phyloP scores from a whole-genome alignment of 1,140 invertebrate species.

The Homalodisca vitripennis region DNA sequence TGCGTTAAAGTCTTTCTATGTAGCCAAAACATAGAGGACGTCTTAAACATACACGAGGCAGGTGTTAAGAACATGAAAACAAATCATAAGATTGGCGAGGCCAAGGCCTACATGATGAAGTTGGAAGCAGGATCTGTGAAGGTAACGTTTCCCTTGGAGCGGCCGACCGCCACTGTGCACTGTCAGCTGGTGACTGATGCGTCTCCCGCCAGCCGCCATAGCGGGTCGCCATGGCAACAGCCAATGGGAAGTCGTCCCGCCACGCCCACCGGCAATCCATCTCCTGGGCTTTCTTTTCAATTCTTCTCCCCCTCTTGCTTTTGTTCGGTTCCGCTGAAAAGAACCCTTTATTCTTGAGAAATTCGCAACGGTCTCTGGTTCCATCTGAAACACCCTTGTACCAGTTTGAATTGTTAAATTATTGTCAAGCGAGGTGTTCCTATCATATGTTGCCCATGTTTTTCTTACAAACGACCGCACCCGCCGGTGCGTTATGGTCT shows the following conservation, averaged over 20 bases:
- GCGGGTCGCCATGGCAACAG: conserved; percentile 24
- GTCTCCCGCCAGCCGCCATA: conserved; percentile 8
- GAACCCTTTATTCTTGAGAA: conserved; percentile 23
- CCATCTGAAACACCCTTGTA: conserved; percentile 2
- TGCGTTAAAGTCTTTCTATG: no score
- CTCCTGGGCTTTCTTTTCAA: conserved; percentile 16
- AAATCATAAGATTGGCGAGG: no score
- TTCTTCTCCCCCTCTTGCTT: conserved; percentile 7
- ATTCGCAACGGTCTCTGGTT: conserved; percentile 14
- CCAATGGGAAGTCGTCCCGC: conserved; percentile 13
- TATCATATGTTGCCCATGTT: no score
- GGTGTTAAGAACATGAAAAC: no score
- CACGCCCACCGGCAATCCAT: conserved; percentile 29
- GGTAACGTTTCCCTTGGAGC: no score
- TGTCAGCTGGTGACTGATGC: conserved; percentile 21
- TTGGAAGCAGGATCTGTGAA: no score
- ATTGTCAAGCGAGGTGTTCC: neutral
- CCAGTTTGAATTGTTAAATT: conserved; percentile 5
- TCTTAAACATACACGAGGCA: no score
- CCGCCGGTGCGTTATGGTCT: no score
- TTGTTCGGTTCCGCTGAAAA: conserved; percentile 20
- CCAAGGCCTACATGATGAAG: no score
- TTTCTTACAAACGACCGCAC: no score
- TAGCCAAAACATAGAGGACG: no score
- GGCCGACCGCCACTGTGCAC: neutral